phyloP scores from a whole-genome alignment of 2,888 invertebrate species.

The Mythimna vitellina region DNA sequence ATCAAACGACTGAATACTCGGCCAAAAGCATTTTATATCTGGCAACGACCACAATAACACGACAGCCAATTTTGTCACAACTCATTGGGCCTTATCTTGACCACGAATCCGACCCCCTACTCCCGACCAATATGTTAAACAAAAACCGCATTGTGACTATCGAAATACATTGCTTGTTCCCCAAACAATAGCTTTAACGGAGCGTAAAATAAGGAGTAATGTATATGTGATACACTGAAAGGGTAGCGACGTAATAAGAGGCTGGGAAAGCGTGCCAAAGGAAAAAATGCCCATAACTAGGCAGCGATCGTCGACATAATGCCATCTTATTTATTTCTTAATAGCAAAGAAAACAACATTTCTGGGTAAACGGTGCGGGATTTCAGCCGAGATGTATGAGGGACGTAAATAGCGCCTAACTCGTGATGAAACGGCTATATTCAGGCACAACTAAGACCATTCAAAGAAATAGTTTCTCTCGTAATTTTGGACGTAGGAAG shows the following conservation, averaged over 20 bases:
- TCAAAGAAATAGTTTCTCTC: constrained; percentile 33
- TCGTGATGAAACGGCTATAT: constrained; percentile 55
- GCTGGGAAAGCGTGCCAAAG: constrained; percentile 66
- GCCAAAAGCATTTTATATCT: constrained; percentile 73
- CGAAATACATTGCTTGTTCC: constrained; percentile 57
- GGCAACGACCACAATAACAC: constrained; percentile 75
- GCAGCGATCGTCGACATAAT: constrained; percentile 73
- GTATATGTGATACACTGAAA: constrained; percentile 33
- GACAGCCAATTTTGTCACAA: constrained; percentile 82
- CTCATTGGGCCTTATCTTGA: constrained; percentile 81
- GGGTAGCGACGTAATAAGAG: constrained; percentile 44
- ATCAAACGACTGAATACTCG: constrained; percentile 55
- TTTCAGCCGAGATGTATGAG: constrained; percentile 62
- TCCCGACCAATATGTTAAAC: constrained; percentile 39
- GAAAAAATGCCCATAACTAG: constrained; percentile 69
- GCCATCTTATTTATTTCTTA: constrained; percentile 77
- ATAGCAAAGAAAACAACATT: constrained; percentile 77
- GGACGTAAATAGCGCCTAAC: constrained; percentile 55
- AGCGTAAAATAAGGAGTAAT: constrained; percentile 48
- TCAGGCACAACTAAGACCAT: constrained; percentile 36
- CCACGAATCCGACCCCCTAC: constrained; percentile 66
- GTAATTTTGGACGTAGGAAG: constrained; percentile 19
- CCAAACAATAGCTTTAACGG: constrained; percentile 11
- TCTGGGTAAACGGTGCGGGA: constrained; percentile 59
- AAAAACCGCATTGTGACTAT: constrained; percentile 29